Base-by-base conservation (phyloP, 2,797 vertebrate species). In the Pelobates cultripes region DNA sequence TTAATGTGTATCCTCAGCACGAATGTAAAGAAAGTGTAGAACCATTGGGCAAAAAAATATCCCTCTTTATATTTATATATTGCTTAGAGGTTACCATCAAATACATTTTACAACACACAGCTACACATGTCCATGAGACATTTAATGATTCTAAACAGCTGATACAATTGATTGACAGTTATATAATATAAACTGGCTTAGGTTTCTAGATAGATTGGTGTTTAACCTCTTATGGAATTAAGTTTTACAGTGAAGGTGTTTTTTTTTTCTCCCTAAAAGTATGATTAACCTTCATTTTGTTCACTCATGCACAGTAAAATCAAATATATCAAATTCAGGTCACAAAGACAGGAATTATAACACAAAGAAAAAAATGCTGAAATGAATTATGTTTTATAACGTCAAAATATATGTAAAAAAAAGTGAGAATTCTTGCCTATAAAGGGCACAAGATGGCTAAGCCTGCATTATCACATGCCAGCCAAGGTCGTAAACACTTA, bases 401-500 rank as follows among this genome's bases (percentile, higher is more conserved):
- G 63, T 81, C 7, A 76, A 84, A 89, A 86, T 82, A 84, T 77
- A 73, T 75, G 57, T 57, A 10, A 81, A 85, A 78, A 66, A 81
- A 85, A 84, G 47, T 86, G 81, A 0, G 17, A 87, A 86, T 75
- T 82, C 66, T 53, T 53, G 77, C 4, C 78, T 17, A 77, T 68
- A 67, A 51, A 64, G 71, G 64, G 55, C 70, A 85, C 81, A 70
- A 73, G 84, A 88, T 85, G 86, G 82, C 73, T 77, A 63, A 89
- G 78, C 86, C 88, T 86, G 80, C 73, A 63, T 84, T 87, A 86
- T 83, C 64, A 79, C 61, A 40, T 70, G 28, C 14, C 10, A 10
- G 88, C 86, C 91, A 92, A 92, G 91, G 91, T 80, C 88, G 89
- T 86, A 86, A 75, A 80, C 80, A 87, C 87, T 80, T 81, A 87